phyloP scores from a whole-genome alignment of 1,140 invertebrate genomes.

The Luehdorfia chinensis region DNA sequence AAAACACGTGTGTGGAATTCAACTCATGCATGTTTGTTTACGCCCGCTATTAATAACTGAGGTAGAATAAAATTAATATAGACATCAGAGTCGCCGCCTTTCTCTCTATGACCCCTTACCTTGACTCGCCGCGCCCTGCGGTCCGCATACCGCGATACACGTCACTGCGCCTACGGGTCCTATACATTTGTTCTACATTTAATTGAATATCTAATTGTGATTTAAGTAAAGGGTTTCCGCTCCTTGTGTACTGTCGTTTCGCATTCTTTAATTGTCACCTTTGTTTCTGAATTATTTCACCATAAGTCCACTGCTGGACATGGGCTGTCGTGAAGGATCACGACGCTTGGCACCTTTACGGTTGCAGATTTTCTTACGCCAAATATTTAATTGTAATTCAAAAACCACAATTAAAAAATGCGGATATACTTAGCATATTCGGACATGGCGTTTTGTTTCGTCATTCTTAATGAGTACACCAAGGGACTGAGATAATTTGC shows the following conservation, averaged over 20 bases:
- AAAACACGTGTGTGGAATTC: slow-evolving; percentile 9
- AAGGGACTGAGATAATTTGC: no score
- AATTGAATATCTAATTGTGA: slow-evolving; percentile 17
- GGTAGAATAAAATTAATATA: slow-evolving; percentile 39
- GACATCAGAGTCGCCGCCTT: slow-evolving; percentile 46
- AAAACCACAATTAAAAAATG: no score
- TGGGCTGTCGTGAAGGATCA: no score
- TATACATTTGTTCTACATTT: slow-evolving; percentile 24
- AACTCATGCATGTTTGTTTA: slow-evolving; percentile 9
- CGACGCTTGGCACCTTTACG: no score
- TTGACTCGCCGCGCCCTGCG: slow-evolving; percentile 64
- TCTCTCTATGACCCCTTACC: slow-evolving; percentile 61
- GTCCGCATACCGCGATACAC: slow-evolving; percentile 48
- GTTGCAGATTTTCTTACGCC: no score
- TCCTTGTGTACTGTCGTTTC: neutral
- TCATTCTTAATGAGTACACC: no score
- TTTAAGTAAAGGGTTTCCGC: slow-evolving; percentile 18
- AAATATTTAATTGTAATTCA: no score
- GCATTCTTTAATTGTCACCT: slow-evolving; percentile 10
- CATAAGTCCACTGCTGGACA: no score
- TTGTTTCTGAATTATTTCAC: neutral
- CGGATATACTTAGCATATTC: no score
- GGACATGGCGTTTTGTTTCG: no score
- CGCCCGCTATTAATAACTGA: slow-evolving; percentile 22
- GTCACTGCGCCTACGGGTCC: slow-evolving; percentile 31